phyloP scores from a whole-genome alignment of 2,797 vertebrate species.

The Macrochelys suwanniensis region DNA sequence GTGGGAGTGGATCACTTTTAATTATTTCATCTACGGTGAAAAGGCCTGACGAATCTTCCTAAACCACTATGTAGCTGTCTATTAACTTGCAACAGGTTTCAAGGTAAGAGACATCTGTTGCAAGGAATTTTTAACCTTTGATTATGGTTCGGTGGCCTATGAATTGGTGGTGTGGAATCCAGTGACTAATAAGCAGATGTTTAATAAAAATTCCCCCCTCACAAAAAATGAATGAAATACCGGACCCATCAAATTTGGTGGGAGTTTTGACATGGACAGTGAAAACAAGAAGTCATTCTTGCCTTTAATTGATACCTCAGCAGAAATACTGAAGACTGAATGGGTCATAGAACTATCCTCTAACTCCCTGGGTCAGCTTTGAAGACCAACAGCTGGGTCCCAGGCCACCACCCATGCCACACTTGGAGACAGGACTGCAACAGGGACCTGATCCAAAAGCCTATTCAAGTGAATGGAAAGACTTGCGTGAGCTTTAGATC shows the following conservation, averaged over 20 bases:
- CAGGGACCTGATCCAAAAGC: background rate
- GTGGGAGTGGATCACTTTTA: background rate
- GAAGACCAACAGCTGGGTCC: background rate
- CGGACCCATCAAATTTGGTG: background rate
- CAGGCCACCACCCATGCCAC: background rate
- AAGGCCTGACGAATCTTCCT: background rate
- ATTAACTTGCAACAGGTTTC: background rate
- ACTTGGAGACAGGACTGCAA: background rate
- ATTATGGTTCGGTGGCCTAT: background rate
- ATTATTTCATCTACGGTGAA: background rate
- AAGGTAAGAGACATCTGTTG: background rate
- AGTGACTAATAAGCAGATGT: fast-evolving
- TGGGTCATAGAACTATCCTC: background rate
- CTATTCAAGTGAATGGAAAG: background rate
- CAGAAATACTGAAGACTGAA: background rate
- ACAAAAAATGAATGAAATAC: background rate
- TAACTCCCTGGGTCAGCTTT: background rate
- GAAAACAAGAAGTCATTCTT: background rate
- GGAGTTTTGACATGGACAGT: background rate
- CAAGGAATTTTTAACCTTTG: background rate
- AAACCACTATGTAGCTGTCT: background rate
- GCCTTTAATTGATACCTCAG: background rate
- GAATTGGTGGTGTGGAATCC: background rate
- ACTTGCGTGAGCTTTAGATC: background rate
- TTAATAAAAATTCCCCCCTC: background rate